Percentiles rank a stretch among this genome's conserved stretches.
Conservation (phyloP, 1,140 invertebrate species). For the Tetramorium simillimum region DNA sequence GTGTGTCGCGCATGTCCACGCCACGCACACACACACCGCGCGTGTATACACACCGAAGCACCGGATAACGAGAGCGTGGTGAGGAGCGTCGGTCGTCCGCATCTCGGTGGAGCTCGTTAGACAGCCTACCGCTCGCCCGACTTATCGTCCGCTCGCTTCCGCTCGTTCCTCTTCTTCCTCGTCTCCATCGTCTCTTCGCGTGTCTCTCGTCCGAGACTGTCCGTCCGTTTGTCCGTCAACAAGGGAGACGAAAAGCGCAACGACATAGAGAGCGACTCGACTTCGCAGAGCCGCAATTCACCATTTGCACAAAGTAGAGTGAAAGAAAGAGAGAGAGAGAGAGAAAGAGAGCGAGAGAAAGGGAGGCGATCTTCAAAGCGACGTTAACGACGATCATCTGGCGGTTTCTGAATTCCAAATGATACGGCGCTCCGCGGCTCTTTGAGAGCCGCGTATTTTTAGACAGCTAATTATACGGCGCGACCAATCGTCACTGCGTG, state of each 20-base stretch:
- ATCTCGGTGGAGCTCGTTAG: conserved; percentile 78
- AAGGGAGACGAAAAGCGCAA: conserved; percentile 19
- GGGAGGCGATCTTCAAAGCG: conserved; percentile 36
- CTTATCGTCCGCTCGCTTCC: conserved; percentile 62
- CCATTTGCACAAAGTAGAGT: conserved; percentile 31
- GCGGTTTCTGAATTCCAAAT: conserved; percentile 57
- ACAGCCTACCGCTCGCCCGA: conserved; percentile 77
- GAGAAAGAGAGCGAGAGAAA: background rate
- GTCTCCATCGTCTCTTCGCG: conserved; percentile 26
- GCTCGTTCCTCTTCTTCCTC: conserved; percentile 60
- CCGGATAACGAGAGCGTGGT: conserved; percentile 77
- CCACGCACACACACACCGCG: conserved; percentile 20
- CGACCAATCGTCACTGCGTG: conserved; percentile 25
- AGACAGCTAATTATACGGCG: conserved; percentile 37
- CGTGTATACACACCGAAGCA: background rate
- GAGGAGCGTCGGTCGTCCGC: conserved; percentile 72
- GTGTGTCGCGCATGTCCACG: background rate
- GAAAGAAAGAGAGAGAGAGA: background rate
- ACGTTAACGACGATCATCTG: conserved; percentile 68
- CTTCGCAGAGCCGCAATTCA: conserved; percentile 27
- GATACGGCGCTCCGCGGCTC: conserved; percentile 20
- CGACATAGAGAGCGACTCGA: background rate
- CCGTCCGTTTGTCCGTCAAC: conserved; percentile 70
- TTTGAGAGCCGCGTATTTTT: conserved; percentile 40
- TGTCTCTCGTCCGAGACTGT: conserved; percentile 52